Base-by-base conservation (phyloP, 2,797 vertebrate species). In the Momotus momota region DNA sequence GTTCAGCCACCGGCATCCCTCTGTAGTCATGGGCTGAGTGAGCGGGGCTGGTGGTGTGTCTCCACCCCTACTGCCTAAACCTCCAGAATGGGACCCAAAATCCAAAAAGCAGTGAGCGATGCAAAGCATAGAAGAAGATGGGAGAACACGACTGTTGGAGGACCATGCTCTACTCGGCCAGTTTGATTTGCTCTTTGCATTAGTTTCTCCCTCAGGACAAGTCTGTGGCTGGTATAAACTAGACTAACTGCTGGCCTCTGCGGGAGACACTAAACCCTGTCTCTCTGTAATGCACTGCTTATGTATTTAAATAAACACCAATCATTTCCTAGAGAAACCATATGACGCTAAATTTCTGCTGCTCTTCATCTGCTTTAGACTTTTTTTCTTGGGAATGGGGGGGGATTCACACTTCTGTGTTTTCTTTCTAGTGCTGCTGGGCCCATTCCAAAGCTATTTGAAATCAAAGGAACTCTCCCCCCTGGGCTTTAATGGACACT, bases 21-120 rank as follows among this genome's bases (percentile, higher is more conserved):
- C 45, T 17, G 41, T 18, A 45, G 72, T 58, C 15, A 0, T 0
- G 8, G 51, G 57, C 11, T 35, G 64, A 8, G 25, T 0, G 3
- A 41, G 12, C 0, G 1, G 58, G 38, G 13, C 22, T 1, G 4
- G 7, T 4, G 40, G 40, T 11, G 11, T 1, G 3, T 14, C 41
- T 38, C 46, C 6, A 0, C 4, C 54, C 9, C 27, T 25, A 26
- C 7, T 0, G 2, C 15, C 13, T 0, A 4, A 12, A 41, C 41
- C 41, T 5, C 45, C 2, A 5, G 43, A n/a, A 0, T 25, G 46
- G 46, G 14, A 2, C 2, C 29, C 38, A 38, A 5, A 69, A 5
- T 16, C 3, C 9, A 8, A 25, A 20, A 18, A 64, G 29, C 58
- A 48, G 58, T 4, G 60, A 69, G 67, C 16, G 5, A 21, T 2